These are phyloP conservation scores for Drosophila biarmipes DNA, from an alignment of 1,140 invertebrate genomes.

Conservation along the genomic window DNA sequence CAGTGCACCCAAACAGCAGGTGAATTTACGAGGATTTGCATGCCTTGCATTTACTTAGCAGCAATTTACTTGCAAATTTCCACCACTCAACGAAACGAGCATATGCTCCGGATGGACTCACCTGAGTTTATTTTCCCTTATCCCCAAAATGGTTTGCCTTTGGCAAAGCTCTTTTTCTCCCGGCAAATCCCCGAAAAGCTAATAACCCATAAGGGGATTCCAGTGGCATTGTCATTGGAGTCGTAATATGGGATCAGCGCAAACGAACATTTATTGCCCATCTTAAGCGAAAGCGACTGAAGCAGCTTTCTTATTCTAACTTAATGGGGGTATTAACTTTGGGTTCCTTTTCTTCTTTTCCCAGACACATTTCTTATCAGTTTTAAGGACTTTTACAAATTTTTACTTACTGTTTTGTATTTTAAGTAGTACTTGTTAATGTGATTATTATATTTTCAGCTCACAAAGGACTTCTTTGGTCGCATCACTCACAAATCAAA, in stretches of 20 bases:
- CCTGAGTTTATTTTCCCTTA: neutral
- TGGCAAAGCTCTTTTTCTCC: conserved; percentile 3
- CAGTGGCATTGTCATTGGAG: conserved; percentile 52
- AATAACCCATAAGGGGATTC: conserved; percentile 84
- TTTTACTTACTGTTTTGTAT: neutral
- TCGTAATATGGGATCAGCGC: conserved; percentile 75
- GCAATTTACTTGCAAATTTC: conserved; percentile 77
- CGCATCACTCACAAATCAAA: conserved; percentile 85
- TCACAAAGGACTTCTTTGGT: conserved; percentile 89
- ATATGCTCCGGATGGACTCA: neutral
- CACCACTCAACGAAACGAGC: conserved; percentile 15
- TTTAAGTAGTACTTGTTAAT: conserved; percentile 2
- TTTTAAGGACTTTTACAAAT: neutral
- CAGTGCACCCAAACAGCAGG: conserved; percentile 83
- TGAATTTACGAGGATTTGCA: conserved; percentile 61
- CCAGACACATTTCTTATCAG: conserved; percentile 5
- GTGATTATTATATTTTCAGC: conserved; percentile 33
- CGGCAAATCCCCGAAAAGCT: conserved; percentile 66
- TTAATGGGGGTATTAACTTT: conserved; percentile 8
- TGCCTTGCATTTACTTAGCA: conserved; percentile 81
- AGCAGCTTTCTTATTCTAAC: conserved; percentile 11
- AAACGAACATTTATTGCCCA: conserved; percentile 79
- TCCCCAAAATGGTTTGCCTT: neutral
- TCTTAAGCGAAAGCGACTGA: conserved; percentile 64
- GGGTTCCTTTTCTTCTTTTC: conserved; percentile 28